Conservation (phyloP, 2,113 vertebrate genomes). For the Calypte anna region DNA sequence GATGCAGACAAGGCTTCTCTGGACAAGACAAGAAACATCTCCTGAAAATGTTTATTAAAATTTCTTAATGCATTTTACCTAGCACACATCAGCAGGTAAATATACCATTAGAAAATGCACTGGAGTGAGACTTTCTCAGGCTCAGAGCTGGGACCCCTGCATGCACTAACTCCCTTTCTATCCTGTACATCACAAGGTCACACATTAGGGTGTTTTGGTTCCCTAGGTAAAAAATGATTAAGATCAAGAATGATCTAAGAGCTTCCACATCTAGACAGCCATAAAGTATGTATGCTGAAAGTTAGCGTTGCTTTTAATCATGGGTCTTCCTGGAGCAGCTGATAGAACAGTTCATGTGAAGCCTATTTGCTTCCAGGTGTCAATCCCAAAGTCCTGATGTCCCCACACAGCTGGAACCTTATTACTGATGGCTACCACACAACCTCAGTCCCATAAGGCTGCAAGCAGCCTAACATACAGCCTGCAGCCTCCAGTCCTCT, state of each 20-base stretch:
- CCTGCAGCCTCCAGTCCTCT: background rate
- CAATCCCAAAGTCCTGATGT: background rate
- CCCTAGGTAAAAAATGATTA: background rate
- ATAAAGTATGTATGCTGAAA: background rate
- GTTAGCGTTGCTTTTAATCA: background rate
- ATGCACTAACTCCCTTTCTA: background rate
- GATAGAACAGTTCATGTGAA: background rate
- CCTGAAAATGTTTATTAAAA: background rate
- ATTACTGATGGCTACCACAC: background rate
- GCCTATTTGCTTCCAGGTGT: background rate
- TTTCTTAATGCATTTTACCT: background rate
- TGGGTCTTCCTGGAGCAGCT: background rate
- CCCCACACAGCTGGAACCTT: background rate
- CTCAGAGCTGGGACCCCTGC: background rate
- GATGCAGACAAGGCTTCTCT: background rate
- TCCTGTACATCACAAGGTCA: rapidly evolving
- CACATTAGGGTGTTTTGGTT: background rate
- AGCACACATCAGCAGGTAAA: background rate
- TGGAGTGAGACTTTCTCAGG: background rate
- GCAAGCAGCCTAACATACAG: background rate
- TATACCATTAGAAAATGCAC: background rate
- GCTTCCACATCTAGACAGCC: background rate
- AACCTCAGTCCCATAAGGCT: background rate
- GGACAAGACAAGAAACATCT: background rate
- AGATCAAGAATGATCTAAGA: background rate